phyloP scores from a whole-genome alignment of 2,113 vertebrate genomes.

The Drymodes brunneopygia region DNA sequence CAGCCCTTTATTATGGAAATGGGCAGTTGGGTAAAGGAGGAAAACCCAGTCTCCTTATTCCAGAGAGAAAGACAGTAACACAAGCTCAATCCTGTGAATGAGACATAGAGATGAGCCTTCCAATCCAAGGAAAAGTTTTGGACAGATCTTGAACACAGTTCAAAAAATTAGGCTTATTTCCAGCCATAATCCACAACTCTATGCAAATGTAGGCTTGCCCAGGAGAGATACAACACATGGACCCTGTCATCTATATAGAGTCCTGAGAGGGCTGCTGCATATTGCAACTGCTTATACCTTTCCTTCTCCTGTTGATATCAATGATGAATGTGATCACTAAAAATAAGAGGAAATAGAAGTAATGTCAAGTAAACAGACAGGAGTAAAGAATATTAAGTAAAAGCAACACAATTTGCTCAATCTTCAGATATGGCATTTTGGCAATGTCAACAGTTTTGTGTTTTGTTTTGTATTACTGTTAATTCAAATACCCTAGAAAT shows the following conservation, averaged over 20 bases:
- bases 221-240: background rate
- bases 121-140: background rate
- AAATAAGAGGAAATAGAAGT: background rate
- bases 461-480: background rate
- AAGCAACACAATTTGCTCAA: background rate
- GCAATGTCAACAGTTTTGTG: background rate
- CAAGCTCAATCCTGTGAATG: background rate
- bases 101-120: background rate
- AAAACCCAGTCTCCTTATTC: background rate
- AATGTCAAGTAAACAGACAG: background rate
- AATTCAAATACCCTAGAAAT: background rate
- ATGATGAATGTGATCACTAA: background rate
- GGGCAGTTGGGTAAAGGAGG: background rate
- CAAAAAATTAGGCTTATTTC: background rate
- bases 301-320: background rate
- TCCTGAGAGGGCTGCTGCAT: background rate
- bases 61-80: background rate
- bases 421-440: background rate
- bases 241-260: fast-evolving
- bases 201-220: background rate
- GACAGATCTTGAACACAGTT: background rate
- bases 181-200: background rate
- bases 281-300: background rate
- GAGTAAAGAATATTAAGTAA: background rate
- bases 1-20: background rate